Evolutionary conservation across 2,113 vertebrate species (phyloP).

Genomic region (Astatoreochromis straeleni): DNA sequence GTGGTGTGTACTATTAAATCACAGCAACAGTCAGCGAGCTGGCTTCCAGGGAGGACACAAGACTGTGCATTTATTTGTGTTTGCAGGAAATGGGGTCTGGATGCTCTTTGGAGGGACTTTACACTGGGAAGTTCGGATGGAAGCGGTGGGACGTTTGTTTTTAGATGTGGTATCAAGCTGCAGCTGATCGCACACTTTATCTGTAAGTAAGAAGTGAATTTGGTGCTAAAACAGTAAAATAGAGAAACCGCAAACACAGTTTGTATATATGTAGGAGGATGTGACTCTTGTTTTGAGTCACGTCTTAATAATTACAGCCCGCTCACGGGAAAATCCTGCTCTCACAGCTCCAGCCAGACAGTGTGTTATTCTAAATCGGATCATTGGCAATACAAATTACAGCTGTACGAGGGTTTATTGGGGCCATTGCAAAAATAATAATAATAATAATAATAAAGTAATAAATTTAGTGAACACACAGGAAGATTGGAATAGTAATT

Average conservation of each 20-base stretch:
- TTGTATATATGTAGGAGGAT: neutral
- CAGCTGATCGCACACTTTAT: neutral
- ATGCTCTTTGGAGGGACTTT: neutral
- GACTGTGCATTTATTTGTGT: neutral
- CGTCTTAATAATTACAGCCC: neutral
- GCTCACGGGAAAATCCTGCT: neutral
- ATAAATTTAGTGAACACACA: neutral
- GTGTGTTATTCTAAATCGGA: neutral
- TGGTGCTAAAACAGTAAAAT: neutral
- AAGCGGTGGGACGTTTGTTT: neutral
- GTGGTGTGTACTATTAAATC: neutral
- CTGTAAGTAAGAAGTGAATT: conserved; percentile 5
- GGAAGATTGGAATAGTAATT: neutral
- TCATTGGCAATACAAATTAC: neutral
- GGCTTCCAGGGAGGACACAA: neutral
- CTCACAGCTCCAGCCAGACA: neutral
- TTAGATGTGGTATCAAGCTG: neutral
- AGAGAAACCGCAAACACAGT: neutral
- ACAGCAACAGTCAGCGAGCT: neutral
- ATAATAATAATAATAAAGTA: neutral
- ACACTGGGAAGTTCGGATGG: neutral
- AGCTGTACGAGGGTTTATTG: neutral
- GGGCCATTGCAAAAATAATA: neutral
- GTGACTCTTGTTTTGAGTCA: neutral
- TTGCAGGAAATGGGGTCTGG: neutral